phyloP scores from a whole-genome alignment of 1,140 invertebrate genomes.

The Cydia strobilella region DNA sequence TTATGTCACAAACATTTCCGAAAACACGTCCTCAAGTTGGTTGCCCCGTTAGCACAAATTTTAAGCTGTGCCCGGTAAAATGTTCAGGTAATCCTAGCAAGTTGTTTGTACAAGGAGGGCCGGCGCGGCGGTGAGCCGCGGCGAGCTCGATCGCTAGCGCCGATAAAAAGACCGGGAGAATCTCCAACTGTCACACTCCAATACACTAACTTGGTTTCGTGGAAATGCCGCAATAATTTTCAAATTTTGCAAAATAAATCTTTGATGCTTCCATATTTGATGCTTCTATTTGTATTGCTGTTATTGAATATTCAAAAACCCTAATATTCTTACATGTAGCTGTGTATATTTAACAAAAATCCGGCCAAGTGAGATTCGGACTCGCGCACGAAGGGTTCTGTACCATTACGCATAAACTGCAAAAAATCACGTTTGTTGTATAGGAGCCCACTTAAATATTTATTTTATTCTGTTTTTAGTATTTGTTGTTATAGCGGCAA shows the following conservation, averaged over 20 bases:
- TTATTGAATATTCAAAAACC: background rate
- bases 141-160: background rate
- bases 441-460: no score
- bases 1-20: background rate
- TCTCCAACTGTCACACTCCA: background rate
- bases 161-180: background rate
- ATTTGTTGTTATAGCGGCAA: no score
- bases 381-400: no score
- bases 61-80: constrained; percentile 3
- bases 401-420: no score
- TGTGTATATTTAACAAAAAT: no score
- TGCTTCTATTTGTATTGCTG: background rate
- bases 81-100: constrained; percentile 8
- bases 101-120: constrained; percentile 19
- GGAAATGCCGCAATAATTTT: background rate
- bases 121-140: background rate
- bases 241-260: background rate
- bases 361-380: no score
- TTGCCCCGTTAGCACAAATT: background rate
- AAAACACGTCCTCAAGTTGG: background rate
- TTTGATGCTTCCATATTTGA: background rate
- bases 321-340: no score
- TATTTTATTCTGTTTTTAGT: no score
- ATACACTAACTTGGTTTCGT: constrained; percentile 13
- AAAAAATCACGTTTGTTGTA: no score